Percentiles rank a stretch among this genome's conserved stretches.
Conservation (phyloP, 2,797 vertebrate species). For the Anas georgica region DNA sequence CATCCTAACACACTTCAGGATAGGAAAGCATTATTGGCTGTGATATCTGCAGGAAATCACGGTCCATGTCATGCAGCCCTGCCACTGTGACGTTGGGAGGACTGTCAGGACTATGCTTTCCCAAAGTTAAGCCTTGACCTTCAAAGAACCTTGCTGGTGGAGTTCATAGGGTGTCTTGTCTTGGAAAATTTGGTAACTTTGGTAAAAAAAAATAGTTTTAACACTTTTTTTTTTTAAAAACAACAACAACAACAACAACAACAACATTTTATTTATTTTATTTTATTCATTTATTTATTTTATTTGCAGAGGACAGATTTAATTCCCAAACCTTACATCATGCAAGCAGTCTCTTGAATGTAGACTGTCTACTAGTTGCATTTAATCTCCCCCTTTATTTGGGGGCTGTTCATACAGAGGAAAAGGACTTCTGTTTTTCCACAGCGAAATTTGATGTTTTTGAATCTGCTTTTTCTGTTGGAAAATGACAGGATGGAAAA, state of each 20-base stretch:
- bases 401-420: not conserved
- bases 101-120: not conserved
- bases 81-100: not conserved
- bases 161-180: not conserved
- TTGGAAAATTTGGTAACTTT: not conserved
- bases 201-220: not conserved
- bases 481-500: constrained; percentile 72
- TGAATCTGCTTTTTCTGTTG: constrained; percentile 53
- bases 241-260: too few species aligned
- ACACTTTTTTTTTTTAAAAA: not conserved
- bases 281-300: too few species aligned
- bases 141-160: not conserved
- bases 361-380: not conserved
- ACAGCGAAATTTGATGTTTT: constrained; percentile 58
- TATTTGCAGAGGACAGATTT: not conserved
- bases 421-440: constrained; percentile 38
- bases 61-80: not conserved
- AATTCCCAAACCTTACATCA: not conserved
- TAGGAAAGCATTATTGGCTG: not conserved
- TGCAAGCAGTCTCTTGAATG: not conserved
- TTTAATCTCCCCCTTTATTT: too few species aligned
- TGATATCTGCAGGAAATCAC: not conserved
- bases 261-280: not conserved
- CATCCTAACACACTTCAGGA: not conserved
- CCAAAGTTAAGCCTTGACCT: not conserved